phyloP scores from a whole-genome alignment of 2,888 invertebrate species.

The Eristalinus aeneus region DNA sequence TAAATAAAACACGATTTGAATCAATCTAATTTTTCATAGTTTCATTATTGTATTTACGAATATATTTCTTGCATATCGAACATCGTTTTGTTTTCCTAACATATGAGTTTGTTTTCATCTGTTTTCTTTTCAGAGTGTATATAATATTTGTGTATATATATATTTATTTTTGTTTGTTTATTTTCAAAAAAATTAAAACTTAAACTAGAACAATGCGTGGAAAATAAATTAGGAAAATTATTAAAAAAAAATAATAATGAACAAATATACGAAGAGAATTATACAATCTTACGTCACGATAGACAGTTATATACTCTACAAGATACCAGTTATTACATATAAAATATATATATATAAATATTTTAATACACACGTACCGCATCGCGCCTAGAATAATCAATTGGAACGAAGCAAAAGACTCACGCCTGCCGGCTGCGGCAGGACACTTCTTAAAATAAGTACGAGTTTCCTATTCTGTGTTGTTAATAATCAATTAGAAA shows the following conservation, averaged over 20 bases:
- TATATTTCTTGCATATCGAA: conserved; percentile 71
- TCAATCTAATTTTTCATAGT: conserved; percentile 64
- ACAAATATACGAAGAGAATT: conserved; percentile 56
- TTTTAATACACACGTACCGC: conserved; percentile 59
- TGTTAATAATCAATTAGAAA: not conserved
- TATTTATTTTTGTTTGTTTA: conserved; percentile 44
- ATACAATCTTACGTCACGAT: conserved; percentile 64
- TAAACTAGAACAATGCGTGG: conserved; percentile 70
- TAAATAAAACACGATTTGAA: conserved; percentile 10
- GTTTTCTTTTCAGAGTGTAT: conserved; percentile 68
- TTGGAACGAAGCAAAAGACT: not conserved
- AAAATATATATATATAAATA: conserved; percentile 61
- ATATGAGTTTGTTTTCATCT: conserved; percentile 72
- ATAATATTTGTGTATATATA: conserved; percentile 72
- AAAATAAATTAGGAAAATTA: conserved; percentile 67
- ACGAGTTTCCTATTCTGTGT: conserved; percentile 35
- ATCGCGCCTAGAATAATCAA: not conserved
- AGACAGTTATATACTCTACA: conserved; percentile 52
- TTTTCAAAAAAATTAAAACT: conserved; percentile 61
- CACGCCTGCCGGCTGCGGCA: conserved; percentile 38
- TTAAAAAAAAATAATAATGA: conserved; percentile 36
- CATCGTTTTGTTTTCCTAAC: conserved; percentile 72
- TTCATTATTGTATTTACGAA: conserved; percentile 71
- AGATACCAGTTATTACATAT: conserved; percentile 62
- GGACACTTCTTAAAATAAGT: conserved; percentile 54